A percentile compares a stretch with the other conserved stretches of the same genome.
Evolutionary conservation across 2,797 vertebrate genomes (phyloP).

Genomic region (Hoplostethus mediterraneus): DNA sequence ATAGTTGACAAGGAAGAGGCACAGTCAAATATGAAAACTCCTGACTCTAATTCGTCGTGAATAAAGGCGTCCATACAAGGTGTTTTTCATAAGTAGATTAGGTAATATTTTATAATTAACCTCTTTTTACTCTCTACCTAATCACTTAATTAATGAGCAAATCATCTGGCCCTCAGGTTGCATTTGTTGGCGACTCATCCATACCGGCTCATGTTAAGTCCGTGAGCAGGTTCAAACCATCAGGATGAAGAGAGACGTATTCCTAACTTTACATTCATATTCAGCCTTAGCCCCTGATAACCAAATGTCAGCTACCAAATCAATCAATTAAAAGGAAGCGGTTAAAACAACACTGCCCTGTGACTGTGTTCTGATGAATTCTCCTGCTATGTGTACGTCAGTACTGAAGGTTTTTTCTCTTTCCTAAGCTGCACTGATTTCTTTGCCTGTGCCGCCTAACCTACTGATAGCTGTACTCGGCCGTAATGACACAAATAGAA

Average conservation of each 20-base stretch:
- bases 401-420: slow-evolving; percentile 34
- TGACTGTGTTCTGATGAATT: slow-evolving; percentile 51
- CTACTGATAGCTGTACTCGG: slow-evolving; percentile 49
- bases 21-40: neutral
- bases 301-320: slow-evolving; percentile 57
- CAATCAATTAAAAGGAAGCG: slow-evolving; percentile 60
- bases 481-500: slow-evolving; percentile 62
- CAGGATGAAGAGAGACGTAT: slow-evolving; percentile 38
- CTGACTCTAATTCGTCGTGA: neutral
- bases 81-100: slow-evolving; percentile 54
- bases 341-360: slow-evolving; percentile 54
- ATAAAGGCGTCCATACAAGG: slow-evolving; percentile 35
- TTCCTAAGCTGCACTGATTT: slow-evolving; percentile 21
- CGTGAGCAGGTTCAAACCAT: slow-evolving; percentile 37
- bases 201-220: slow-evolving; percentile 42
- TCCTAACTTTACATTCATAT: slow-evolving; percentile 47
- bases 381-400: slow-evolving; percentile 43
- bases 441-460: slow-evolving; percentile 23
- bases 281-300: slow-evolving; percentile 44
- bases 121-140: slow-evolving; percentile 61
- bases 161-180: slow-evolving; percentile 60
- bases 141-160: slow-evolving; percentile 72
- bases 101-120: slow-evolving; percentile 65
- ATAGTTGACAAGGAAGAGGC: neutral
- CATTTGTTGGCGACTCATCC: slow-evolving; percentile 63